A percentile compares a stretch with the other conserved stretches of the same genome.
phyloP scores from a whole-genome alignment of 2,113 vertebrate genomes.

The Epinephelus fuscoguttatus region DNA sequence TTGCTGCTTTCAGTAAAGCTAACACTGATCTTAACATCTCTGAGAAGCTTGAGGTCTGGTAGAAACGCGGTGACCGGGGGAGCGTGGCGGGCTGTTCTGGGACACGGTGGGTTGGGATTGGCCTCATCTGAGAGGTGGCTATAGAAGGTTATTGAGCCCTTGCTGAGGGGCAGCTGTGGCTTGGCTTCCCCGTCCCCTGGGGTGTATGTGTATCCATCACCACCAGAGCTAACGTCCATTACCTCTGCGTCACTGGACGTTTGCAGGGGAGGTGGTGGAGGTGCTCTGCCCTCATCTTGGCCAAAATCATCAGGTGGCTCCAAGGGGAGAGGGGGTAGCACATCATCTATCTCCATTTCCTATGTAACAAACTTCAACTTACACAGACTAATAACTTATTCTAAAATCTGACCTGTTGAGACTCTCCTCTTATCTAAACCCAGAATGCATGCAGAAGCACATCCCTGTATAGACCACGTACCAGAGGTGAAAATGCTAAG shows the following conservation, averaged over 20 bases:
- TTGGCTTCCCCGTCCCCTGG: conserved; percentile 89
- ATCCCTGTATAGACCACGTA: conserved; percentile 83
- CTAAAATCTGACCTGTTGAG: conserved; percentile 38
- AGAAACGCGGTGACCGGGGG: conserved; percentile 93
- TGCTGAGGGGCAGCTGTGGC: conserved; percentile 89
- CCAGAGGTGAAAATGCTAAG: conserved; percentile 97
- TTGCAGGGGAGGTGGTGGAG: conserved; percentile 99
- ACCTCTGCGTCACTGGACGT: conserved; percentile 99
- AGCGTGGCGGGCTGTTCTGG: conserved; percentile 96
- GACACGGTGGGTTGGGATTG: conserved; percentile 87
- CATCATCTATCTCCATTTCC: conserved; percentile 92
- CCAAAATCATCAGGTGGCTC: conserved; percentile 90
- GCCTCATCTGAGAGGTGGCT: conserved; percentile 87
- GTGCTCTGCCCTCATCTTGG: conserved; percentile 90
- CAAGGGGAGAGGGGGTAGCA: conserved; percentile 93
- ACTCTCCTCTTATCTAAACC: conserved; percentile 67
- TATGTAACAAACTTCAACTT: conserved; percentile 62
- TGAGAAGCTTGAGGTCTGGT: conserved; percentile 96
- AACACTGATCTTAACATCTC: conserved; percentile 97
- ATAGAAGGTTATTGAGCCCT: conserved; percentile 91
- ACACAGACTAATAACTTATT: conserved; percentile 28
- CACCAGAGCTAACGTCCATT: conserved; percentile 99
- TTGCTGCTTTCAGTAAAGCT: conserved; percentile 96
- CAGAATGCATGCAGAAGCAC: conserved; percentile 88
- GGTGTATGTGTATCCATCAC: conserved; percentile 99